Base-by-base conservation (phyloP, 2,113 vertebrate species). In the Takifugu bimaculatus region DNA sequence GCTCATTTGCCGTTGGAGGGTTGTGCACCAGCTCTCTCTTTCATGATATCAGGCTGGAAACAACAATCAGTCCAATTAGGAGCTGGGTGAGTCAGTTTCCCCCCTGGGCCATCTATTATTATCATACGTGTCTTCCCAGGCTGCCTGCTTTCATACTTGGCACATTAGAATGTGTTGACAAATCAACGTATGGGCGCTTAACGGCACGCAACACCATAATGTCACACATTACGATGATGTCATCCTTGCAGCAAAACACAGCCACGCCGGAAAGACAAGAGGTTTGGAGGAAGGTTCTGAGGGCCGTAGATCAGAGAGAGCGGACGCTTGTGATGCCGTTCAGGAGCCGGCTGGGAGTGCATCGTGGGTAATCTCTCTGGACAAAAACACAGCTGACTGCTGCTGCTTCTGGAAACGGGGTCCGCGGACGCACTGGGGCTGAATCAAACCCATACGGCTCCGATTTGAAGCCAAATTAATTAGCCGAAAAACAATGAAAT, bases 81-180 rank as follows among this genome's bases (percentile, higher is more conserved):
- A 59, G 60, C 75, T 3, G 63, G 49, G 54, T 60, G 65, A 73
- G 52, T 72, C 61, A 70, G 59, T 14, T 62, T 74, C 67, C 80
- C 84, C 72, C 54, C n/a, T 4, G 73, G 81, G 83, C 49, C 39
- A 28, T 59, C 65, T 64, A 35, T 76, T 82, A 61, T 81, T 72
- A 74, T 75, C 53, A 68, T 61, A 63, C 59, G 63, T 59, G 62
- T 74, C 72, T 69, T 77, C 68, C 27, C 57, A 60, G 70, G 68
- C 75, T 58, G 55, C 61, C 10, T 63, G 63, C 66, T 77, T 85
- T 84, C 80, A 72, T 55, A 73, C 68, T 77, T 82, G 67, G 67
- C 84, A 78, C 77, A 69, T 85, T 77, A 81, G 70, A 78, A 76
- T 55, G 76, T 87, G 84, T 83, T 86, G 84, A 85, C 81, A 86